Evolutionary conservation across 1,140 invertebrate species (phyloP), one percentile per base, ranked within the genome.

Genomic region (Forficula auricularia): DNA sequence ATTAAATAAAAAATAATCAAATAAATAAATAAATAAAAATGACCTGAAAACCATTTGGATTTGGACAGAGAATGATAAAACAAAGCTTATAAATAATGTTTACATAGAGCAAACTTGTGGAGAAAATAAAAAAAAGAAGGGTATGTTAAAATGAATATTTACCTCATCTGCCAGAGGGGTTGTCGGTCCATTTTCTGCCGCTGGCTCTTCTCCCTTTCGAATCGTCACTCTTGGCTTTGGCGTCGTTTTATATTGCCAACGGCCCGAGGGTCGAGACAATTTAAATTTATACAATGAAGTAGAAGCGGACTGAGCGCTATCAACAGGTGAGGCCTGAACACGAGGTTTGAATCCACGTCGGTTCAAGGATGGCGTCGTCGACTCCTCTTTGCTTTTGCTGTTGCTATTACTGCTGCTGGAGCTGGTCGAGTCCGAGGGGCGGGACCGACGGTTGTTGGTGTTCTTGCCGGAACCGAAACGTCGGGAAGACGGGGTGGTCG

Each of bases 191-290:
- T 27, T 27, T 27, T 27, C 22, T 4, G 22, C 22, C 4, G 22
- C 22, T 10, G 22, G 22, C 7, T 69, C 69, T n/a, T 66, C 61
- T 41, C 72, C 71, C 52, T 77, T 82, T 22, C 82, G 68, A 48
- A 89, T 88, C 32, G 74, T 72, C 0, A 88, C 75, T 55, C 82
- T 72, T 2, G 84, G 84, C 54, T 86, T 88, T 0, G 82, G 77
- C 2, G 82, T 80, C 0, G 83, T 83, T 57, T 85, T 87, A 56
- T 86, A 88, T 41, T 86, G 79, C 82, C 83, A 88, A 46, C 83
- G 72, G 16, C 81, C 80, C 34, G 81, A 78, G 0, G 79, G 69
- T 38, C 80, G 65, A 41, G 81, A 76, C 12, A 83, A 59, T 55
- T 82, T 86, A 48, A 80, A 76, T 59, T 83, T 82, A 55, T 73